Evolutionary conservation across 2,797 vertebrate species (phyloP), one percentile per base, ranked within the genome.

Genomic region (Gambelia wislizenii): DNA sequence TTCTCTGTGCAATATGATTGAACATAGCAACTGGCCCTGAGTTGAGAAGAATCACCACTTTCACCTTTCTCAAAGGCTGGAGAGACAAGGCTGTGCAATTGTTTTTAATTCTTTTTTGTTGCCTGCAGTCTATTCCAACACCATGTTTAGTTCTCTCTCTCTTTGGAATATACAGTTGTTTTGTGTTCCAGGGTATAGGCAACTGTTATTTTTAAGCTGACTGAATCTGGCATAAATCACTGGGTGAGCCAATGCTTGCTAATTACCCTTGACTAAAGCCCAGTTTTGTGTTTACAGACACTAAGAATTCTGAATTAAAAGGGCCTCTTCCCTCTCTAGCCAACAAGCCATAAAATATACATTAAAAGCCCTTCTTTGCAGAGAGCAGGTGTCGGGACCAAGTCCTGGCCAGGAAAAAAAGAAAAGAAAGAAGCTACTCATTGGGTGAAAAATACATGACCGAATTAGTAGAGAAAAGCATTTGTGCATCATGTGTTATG

Each of bases 221-320:
- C 9, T 3, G 91, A 94, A 94, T 84, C 64, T 27, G 75, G 14
- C 42, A 56, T 91, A 93, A 95, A 94, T 92, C 92, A 95, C 83
- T 49, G 0, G 14, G 80, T 84, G 86, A 92, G 88, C 94, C 92
- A 94, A 86, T 39, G 89, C 88, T 92, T 91, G 87, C 92, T 95
- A 95, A 96, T 91, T 94, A 89, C 77, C 95, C 88, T 88, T 91
- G 93, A 94, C 94, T 89, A 94, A 94, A 93, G 77, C 87, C 70
- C 76, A 80, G 83, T 22, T 7, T 90, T 94, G 94, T 83, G 78
- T 85, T 87, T 87, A 93, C 88, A 90, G 94, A 95, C 94, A 92
- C 72, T 27, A 64, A 91, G 92, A 91, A 92, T 90, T 86, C 87
- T 80, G 94, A 94, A 95, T 92, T 91, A 94, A 85, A 87, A 90